Evolutionary conservation across 2,797 vertebrate genomes (phyloP), one percentile per base, ranked within the genome.

Genomic region (Columba guinea): DNA sequence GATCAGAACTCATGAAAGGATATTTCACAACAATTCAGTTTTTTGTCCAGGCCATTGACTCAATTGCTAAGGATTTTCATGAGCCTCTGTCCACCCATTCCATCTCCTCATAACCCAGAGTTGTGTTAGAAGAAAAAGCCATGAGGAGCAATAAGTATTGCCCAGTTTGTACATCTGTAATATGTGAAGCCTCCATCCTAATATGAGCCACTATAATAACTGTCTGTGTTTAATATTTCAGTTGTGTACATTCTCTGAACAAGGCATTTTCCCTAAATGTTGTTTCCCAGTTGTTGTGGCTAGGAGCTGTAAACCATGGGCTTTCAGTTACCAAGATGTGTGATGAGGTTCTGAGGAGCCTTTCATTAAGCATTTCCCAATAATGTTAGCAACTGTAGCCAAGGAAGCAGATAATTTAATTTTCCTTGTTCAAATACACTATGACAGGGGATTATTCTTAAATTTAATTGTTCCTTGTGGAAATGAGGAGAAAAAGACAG

Each of bases 361-460:
- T 89, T 89, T 89, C 64, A 51, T 91, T 68, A 82, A 69, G 53
- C 39, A 77, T 95, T 96, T 96, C 59, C 23, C 71, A 79, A 41
- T 74, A 64, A 93, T 15, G 46, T 70, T 46, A 51, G 63, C 37
- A 77, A 74, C 80, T 71, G 70, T 76, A 94, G 74, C 28, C 59
- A 84, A 28, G 53, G 79, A 89, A 91, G 28, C 16, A 89, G 55
- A 28, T 94, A 91, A 97, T 96, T 95, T 73, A 81, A 58, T 95
- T 93, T 96, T 88, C 52, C 58, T 74, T 89, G 55, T 80, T 84
- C 75, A 91, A 93, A 77, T 92, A 90, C 63, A 76, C 32, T 92
- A 68, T 84, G 28, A 77, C 27, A 87, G 41, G 48, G 56, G 15
- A 68, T 85, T n/a, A 73, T 87, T 97, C 52, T 81, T 94, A 58